phyloP scores from a whole-genome alignment of 2,888 invertebrate genomes.

The Drosophila paranaensis region DNA sequence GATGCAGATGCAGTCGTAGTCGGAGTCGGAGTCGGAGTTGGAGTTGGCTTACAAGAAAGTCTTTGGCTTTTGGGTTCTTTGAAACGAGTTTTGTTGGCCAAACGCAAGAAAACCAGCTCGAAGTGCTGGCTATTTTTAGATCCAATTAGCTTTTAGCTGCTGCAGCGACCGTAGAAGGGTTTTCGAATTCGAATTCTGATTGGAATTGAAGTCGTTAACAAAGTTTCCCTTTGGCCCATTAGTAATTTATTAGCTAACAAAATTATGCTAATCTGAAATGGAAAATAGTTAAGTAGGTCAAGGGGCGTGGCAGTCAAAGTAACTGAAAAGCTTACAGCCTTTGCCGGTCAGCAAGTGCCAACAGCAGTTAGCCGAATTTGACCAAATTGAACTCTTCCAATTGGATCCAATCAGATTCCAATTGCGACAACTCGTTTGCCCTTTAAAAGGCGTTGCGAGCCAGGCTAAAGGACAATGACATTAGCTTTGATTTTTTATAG shows the following conservation, averaged over 20 bases:
- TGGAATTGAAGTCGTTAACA: not conserved
- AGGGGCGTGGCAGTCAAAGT: not conserved
- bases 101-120: slow-evolving; percentile 49
- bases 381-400: not conserved
- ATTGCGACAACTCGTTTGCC: slow-evolving; percentile 26
- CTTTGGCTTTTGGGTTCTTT: slow-evolving; percentile 38
- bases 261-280: slow-evolving; percentile 64
- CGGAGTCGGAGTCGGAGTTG: not conserved
- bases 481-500: slow-evolving; percentile 49
- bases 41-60: slow-evolving; percentile 43
- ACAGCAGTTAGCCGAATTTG: not conserved
- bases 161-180: slow-evolving; percentile 24
- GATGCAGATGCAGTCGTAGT: slow-evolving; percentile 9
- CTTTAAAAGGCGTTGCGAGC: slow-evolving; percentile 21
- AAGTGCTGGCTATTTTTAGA: slow-evolving; percentile 69
- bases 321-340: not conserved
- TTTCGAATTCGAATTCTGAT: not conserved
- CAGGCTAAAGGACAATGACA: slow-evolving; percentile 58
- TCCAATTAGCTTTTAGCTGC: slow-evolving; percentile 64
- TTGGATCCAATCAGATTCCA: slow-evolving; percentile 6
- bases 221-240: not conserved
- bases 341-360: not conserved
- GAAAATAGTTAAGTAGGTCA: slow-evolving; percentile 76
- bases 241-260: slow-evolving; percentile 6
- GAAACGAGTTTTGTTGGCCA: slow-evolving; percentile 58